Base-by-base conservation (phyloP, 1,140 invertebrate species). In the Meloidogyne exigua region DNA sequence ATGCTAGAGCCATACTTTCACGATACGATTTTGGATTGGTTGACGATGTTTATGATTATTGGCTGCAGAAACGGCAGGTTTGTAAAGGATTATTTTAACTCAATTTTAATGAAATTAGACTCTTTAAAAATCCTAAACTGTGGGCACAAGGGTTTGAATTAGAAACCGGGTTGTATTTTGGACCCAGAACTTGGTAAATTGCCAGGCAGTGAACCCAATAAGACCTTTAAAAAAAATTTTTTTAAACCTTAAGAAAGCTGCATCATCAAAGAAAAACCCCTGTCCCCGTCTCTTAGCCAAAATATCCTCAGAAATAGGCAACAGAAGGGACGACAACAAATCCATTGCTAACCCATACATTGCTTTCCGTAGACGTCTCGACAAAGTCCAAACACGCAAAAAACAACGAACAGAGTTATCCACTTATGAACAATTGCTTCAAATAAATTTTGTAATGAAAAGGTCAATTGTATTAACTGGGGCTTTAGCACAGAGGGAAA, bases 331-430 rank as follows among this genome's bases (percentile, higher is more conserved):
- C 10, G 76, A 78, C n/a, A 75, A 80, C 5, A 80, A 79, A 39
- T 62, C 68, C 7, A n/a, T 74, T 15, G 44, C 78, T 42, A 83
- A 81, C 76, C 80, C 80, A 15, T 81, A 81, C 57, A 73, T 81
- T n/a, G 80, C 80, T 13, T 81, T 81, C 32, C 81, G 80, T n/a
- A 63, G 72, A 25, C 68, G 80, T 1, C 44, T 68, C 11, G 82
- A 83, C 65, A 83, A 83, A 68, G 80, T 81, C 13, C 83, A 83
- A 28, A 81, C 80, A 18, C 79, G 80, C 12, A 79, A 81, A 71
- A 81, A 81, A 42, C 82, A 81, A 49, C 82, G 81, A 49, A 74
- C 80, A 13, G 80, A 81, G 42, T 39, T 79, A 44, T 62, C 68
- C 25, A 78, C 76, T 25, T 79, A 79, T 49, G 77, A 79, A 64